Evolutionary conservation across 2,888 invertebrate genomes (phyloP), one percentile per base, ranked within the genome.

Genomic region (Caenorhabditis imperialis): DNA sequence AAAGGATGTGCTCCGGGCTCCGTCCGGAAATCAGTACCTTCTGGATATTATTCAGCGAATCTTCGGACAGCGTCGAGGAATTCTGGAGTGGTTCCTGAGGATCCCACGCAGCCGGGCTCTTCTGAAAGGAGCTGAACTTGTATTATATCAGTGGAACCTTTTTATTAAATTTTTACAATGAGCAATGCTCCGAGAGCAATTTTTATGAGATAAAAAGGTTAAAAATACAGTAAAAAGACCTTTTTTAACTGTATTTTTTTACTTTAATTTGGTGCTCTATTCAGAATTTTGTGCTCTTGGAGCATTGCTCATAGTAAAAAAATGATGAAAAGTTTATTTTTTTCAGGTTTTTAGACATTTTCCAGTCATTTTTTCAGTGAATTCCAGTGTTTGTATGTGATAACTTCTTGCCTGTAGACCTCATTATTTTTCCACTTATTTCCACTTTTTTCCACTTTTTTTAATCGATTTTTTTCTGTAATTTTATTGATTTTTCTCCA

Each of bases 1-100:
- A 79, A 77, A 33, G 84, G 84, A 67, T 82, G 82, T 33, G 81
- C 82, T 2, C 83, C 83, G 2, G 83, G 83, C 38, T 78, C 75
- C 44, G 82, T 80, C 12, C 51, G 82, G n/a, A 82, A 82, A 44
- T 75, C 78, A 22, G 77, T 77, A 7, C 48, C 40, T 18, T 22
- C 55, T 5, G 65, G 65, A 42, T 57, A 23, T 22, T 65, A 65
- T 23, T 48, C 55, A 5, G 30, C 65, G 14, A 65, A 65, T 20
- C 8, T 65, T 16, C 30, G 57, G n/a, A 23, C 55, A 3, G 42
- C 27, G 0, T 47, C 45, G 0, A 44, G 51, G 16, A 57, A 44
- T 35, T 30, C 55, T 8, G 40, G 33, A 22, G 16, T 42, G 6
- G 42, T 69, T 2, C 65, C 65, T 0, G 65, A 65, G 6, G 65